These are phyloP conservation scores for Galemys pyrenaicus DNA, from an alignment of 2,113 vertebrate species.

Conservation along the genomic window DNA sequence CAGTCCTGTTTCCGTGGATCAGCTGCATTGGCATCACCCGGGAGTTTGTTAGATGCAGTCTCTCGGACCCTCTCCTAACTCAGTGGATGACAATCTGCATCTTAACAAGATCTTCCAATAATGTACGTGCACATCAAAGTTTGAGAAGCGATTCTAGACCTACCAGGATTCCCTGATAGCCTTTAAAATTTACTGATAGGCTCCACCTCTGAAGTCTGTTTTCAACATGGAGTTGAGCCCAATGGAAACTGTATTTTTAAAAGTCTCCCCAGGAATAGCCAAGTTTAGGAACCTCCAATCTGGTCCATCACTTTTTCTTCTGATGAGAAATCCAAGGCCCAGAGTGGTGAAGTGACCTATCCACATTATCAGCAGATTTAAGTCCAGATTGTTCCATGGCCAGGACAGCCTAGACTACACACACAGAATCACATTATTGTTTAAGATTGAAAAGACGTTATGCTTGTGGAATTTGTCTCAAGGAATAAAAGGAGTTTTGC, in stretches of 20 bases:
- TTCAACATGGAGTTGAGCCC: neutral
- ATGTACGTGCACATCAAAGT: neutral
- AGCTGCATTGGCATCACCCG: neutral
- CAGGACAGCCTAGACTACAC: neutral
- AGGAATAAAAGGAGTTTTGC: constrained; percentile 25
- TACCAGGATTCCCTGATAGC: neutral
- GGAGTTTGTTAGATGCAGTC: neutral
- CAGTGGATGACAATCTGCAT: neutral
- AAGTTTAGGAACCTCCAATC: neutral
- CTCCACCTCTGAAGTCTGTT: neutral
- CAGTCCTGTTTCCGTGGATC: neutral
- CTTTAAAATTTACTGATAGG: neutral
- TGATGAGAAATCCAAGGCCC: neutral
- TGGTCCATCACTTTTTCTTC: neutral
- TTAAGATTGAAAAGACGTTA: neutral
- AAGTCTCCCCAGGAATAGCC: neutral
- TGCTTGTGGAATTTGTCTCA: neutral
- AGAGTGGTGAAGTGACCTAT: neutral
- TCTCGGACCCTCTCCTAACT: neutral
- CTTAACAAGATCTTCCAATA: neutral
- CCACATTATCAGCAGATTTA: neutral
- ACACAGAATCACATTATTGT: neutral
- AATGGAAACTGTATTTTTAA: neutral
- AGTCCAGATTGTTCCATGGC: neutral
- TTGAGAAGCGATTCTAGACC: neutral